phyloP scores from a whole-genome alignment of 2,797 vertebrate genomes.

The Balearica regulorum region DNA sequence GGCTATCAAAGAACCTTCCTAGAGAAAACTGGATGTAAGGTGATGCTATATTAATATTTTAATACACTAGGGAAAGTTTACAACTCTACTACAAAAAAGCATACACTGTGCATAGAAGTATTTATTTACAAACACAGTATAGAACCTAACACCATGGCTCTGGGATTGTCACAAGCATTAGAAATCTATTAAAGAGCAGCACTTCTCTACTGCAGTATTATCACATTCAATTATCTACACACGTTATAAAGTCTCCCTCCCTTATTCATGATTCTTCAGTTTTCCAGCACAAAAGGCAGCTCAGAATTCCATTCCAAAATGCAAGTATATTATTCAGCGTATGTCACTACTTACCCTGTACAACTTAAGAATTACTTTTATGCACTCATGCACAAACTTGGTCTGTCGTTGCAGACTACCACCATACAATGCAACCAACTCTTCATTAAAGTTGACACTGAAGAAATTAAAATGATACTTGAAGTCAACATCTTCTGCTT shows the following conservation, averaged over 20 bases:
- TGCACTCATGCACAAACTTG: conserved; percentile 91
- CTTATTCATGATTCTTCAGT: neutral
- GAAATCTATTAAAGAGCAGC: neutral
- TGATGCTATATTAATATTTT: neutral
- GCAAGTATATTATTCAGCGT: neutral
- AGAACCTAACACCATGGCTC: neutral
- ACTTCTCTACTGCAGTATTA: neutral
- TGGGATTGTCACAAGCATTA: neutral
- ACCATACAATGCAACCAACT: conserved; percentile 94
- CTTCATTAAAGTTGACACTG: conserved; percentile 95
- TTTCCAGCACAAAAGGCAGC: neutral
- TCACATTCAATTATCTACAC: neutral
- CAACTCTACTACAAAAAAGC: neutral
- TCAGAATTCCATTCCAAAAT: neutral
- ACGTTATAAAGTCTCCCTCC: neutral
- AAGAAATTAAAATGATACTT: conserved; percentile 93
- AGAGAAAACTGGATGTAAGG: neutral
- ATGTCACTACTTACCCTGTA: conserved; percentile 82
- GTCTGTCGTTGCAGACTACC: conserved; percentile 91
- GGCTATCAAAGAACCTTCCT: neutral
- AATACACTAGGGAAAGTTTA: neutral
- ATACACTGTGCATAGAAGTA: neutral
- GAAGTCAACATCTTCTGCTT: conserved; percentile 88
- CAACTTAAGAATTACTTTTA: conserved; percentile 90
- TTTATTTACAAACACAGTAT: neutral